A percentile compares a stretch with the other conserved stretches of the same genome.
Conservation (phyloP, 2,797 vertebrate species). For the Tauraco hartlaubi region DNA sequence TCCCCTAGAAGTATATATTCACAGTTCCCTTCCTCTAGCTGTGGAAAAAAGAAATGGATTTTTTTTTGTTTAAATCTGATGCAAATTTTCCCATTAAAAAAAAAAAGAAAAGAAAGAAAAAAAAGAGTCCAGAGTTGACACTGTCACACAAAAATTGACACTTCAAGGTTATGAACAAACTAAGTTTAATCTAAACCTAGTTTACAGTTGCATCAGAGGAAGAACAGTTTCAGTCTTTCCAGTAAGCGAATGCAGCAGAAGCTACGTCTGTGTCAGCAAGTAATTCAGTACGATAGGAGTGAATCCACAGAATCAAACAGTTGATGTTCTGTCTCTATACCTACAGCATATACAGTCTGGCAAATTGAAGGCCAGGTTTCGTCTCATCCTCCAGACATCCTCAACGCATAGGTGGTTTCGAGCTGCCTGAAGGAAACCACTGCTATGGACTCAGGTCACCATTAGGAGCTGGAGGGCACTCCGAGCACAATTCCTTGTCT, state of each 20-base stretch:
- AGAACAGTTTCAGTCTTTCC: constrained; percentile 29
- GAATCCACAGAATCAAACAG: neutral
- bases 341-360: neutral
- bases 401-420: neutral
- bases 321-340: neutral
- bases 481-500: neutral
- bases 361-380: neutral
- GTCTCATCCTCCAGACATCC: neutral
- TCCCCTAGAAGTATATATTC: neutral
- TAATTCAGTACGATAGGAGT: neutral
- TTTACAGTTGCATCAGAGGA: constrained; percentile 52
- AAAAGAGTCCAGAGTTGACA: neutral
- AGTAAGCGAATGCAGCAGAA: neutral
- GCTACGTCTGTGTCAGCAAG: neutral
- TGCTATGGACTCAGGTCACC: neutral
- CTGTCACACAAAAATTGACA: constrained; percentile 36
- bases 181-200: constrained; percentile 65
- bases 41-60: rapidly evolving
- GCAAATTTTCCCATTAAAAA: neutral
- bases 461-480: neutral
- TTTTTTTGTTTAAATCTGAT: neutral
- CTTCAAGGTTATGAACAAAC: constrained; percentile 29
- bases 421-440: neutral
- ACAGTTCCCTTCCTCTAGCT: neutral
- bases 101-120: neutral